Conservation (phyloP, 2,113 vertebrate species). For the Macheiramphus alcinus region DNA sequence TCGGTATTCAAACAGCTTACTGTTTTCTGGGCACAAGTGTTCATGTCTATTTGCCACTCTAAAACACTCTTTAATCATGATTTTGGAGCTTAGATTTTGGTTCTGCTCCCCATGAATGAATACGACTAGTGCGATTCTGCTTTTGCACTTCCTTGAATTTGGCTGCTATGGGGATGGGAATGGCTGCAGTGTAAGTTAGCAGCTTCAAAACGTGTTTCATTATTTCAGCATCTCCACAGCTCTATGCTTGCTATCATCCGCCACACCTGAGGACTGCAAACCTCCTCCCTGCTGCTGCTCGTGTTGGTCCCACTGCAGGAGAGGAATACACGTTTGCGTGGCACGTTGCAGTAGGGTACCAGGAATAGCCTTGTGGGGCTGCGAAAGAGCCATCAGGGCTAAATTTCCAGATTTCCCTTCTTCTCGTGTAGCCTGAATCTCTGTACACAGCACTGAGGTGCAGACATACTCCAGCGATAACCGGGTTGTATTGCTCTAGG, state of each 20-base stretch:
- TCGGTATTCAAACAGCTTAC: background rate
- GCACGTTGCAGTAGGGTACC: background rate
- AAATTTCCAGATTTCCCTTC: background rate
- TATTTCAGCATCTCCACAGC: background rate
- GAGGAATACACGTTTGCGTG: background rate
- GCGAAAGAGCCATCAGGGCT: background rate
- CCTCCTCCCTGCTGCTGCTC: background rate
- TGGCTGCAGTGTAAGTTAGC: background rate
- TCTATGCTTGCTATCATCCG: background rate
- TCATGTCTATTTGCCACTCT: background rate
- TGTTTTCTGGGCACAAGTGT: background rate
- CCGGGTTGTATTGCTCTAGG: background rate
- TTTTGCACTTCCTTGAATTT: background rate
- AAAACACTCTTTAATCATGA: background rate
- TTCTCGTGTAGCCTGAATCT: background rate
- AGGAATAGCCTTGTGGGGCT: background rate
- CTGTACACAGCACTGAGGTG: background rate
- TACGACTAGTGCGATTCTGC: background rate
- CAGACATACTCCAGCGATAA: background rate
- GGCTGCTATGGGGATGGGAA: background rate
- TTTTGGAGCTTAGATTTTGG: background rate
- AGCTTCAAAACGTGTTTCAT: rapidly evolving
- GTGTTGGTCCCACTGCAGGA: background rate
- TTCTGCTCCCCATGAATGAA: background rate
- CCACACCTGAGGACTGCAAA: background rate